Evolutionary conservation across 2,113 vertebrate genomes (phyloP).

Genomic region (Arvicanthis niloticus): DNA sequence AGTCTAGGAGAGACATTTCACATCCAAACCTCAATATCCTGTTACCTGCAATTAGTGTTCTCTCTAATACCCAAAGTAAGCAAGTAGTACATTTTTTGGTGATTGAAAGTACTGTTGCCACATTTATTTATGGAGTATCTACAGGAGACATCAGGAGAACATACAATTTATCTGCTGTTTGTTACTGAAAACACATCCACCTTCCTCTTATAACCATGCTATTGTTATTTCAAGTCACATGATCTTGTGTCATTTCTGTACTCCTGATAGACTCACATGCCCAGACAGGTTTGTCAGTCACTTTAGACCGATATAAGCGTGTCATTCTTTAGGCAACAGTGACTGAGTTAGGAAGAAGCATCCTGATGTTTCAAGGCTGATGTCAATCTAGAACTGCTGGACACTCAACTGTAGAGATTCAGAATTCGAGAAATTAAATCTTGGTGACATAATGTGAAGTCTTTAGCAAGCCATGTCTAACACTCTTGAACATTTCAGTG

Average conservation of each 20-base stretch:
- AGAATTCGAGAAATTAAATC: conserved; percentile 26
- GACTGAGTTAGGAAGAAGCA: conserved; percentile 23
- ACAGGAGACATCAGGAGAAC: neutral
- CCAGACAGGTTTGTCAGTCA: conserved; percentile 16
- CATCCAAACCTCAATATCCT: neutral
- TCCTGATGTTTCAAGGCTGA: conserved; percentile 12
- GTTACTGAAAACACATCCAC: neutral
- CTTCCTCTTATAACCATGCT: neutral
- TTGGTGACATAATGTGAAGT: conserved; percentile 37
- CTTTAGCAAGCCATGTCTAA: neutral
- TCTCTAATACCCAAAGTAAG: neutral
- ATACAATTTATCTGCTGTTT: neutral
- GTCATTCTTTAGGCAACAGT: conserved; percentile 37
- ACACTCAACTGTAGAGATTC: neutral
- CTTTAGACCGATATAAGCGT: neutral
- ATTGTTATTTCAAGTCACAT: neutral
- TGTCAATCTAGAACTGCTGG: neutral
- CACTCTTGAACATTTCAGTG: conserved; percentile 11
- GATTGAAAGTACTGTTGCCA: neutral
- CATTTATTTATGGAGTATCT: neutral
- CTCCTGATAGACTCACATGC: neutral
- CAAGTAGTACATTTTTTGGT: conserved; percentile 36
- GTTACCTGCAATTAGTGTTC: neutral
- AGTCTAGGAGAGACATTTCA: neutral
- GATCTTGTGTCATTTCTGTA: neutral